A percentile compares a stretch with the other conserved stretches of the same genome.
These are phyloP conservation scores for Chondrosia reniformis DNA, from an alignment of 37 sponge, comb jelly and placozoan genomes.

Conservation along the genomic window DNA sequence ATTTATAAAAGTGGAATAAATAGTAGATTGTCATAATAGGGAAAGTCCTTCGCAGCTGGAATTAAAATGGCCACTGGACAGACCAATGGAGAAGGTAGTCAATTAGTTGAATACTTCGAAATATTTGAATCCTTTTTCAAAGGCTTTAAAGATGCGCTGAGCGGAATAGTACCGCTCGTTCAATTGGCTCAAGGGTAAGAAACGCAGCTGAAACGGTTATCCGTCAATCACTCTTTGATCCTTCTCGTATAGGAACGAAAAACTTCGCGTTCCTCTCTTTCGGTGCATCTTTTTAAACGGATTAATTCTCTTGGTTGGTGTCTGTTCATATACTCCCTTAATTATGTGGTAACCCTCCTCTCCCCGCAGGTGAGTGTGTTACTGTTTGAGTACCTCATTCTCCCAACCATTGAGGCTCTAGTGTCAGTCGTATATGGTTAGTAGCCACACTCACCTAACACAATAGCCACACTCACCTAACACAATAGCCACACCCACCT, in stretches of 20 bases:
- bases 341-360: not conserved
- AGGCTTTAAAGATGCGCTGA: not conserved
- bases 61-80: no score
- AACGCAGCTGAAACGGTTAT: not conserved
- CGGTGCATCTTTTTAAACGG: slow-evolving; percentile 74
- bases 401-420: not conserved
- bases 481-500: no score
- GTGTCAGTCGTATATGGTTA: not conserved
- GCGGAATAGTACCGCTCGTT: not conserved
- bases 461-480: no score
- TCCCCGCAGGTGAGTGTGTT: slow-evolving; percentile 4
- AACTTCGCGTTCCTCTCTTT: slow-evolving; percentile 50
- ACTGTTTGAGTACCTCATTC: not conserved
- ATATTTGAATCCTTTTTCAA: not conserved
- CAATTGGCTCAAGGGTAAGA: slow-evolving; percentile 2
- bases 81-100: no score
- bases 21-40: no score
- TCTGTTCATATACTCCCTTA: not conserved
- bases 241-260: slow-evolving; percentile 43
- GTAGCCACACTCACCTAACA: no score
- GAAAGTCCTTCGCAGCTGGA: no score
- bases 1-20: no score
- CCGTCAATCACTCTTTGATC: not conserved
- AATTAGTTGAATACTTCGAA: not conserved
- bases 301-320: slow-evolving; percentile 54